Percentiles rank a stretch among this genome's conserved stretches.
Conservation (phyloP, 1,140 invertebrate species). For the Drosophila lacertosa region DNA sequence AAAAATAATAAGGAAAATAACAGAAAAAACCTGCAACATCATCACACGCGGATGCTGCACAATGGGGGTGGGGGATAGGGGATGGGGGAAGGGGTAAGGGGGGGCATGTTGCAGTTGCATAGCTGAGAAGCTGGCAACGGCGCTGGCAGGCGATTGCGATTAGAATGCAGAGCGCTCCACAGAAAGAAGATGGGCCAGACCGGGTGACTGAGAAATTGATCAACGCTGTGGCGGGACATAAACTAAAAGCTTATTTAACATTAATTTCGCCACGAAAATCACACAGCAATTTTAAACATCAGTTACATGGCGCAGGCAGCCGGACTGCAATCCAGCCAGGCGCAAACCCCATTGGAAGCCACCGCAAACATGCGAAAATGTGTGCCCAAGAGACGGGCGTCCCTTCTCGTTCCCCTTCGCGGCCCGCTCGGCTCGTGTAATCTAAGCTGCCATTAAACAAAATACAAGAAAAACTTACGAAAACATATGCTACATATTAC, state of each 20-base stretch:
- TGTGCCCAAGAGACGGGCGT: constrained; percentile 28
- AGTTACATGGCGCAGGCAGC: constrained; percentile 56
- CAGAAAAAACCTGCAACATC: constrained; percentile 59
- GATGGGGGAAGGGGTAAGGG: neutral
- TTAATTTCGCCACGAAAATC: constrained; percentile 83
- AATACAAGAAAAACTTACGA: constrained; percentile 83
- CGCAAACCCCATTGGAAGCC: constrained; percentile 59
- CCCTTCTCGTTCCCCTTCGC: constrained; percentile 25
- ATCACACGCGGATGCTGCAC: constrained; percentile 44
- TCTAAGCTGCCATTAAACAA: constrained; percentile 82
- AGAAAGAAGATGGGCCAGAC: constrained; percentile 52
- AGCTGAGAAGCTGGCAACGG: constrained; percentile 29
- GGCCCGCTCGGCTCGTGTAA: constrained; percentile 64
- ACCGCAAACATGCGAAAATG: constrained; percentile 67
- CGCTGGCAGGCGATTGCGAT: constrained; percentile 30
- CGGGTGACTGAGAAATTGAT: constrained; percentile 81
- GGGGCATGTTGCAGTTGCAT: neutral
- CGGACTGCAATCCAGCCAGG: neutral
- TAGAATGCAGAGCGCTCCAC: constrained; percentile 42
- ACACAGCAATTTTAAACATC: constrained; percentile 81
- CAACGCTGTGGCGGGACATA: constrained; percentile 80
- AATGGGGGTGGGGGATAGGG: neutral
- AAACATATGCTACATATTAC: constrained; percentile 83
- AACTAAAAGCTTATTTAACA: constrained; percentile 83
- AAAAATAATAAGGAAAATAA: too few species aligned